These are phyloP conservation scores for Lasioglossum morio DNA, from an alignment of 2,888 invertebrate species.

Conservation along the genomic window DNA sequence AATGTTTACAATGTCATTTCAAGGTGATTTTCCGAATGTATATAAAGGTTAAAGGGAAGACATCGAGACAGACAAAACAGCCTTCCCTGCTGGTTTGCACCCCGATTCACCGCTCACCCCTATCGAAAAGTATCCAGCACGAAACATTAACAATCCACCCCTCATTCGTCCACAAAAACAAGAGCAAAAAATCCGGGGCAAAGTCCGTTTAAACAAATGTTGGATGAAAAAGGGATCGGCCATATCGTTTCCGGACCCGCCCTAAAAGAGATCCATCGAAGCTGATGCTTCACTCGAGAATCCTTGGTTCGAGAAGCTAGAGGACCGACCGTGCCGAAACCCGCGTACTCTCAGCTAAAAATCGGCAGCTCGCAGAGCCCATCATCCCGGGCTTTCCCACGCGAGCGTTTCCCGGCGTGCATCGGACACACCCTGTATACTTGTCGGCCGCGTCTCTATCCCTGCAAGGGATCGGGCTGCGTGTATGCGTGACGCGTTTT, in stretches of 20 bases:
- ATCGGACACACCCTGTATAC: slow-evolving; percentile 63
- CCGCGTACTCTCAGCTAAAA: neutral
- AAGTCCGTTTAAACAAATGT: neutral
- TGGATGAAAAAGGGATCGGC: neutral
- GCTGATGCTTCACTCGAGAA: neutral
- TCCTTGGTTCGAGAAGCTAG: neutral
- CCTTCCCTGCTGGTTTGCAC: neutral
- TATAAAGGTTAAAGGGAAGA: too few relatives aligned
- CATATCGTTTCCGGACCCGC: neutral
- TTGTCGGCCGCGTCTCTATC: slow-evolving; percentile 30
- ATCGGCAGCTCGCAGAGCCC: slow-evolving; percentile 1
- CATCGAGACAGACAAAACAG: neutral
- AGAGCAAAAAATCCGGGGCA: too few relatives aligned
- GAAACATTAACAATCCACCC: neutral
- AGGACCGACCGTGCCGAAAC: neutral
- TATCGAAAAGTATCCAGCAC: neutral
- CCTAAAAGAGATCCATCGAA: neutral
- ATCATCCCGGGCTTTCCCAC: slow-evolving; percentile 21
- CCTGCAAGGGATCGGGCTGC: slow-evolving; percentile 43
- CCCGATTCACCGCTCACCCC: neutral
- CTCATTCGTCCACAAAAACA: neutral
- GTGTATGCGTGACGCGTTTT: slow-evolving; percentile 73
- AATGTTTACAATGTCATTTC: neutral
- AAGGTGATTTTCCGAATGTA: too few relatives aligned
- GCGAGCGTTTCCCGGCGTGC: slow-evolving; percentile 37